Base-by-base conservation (phyloP, 1,140 invertebrate genomes). In the Pogonomyrmex barbatus region DNA sequence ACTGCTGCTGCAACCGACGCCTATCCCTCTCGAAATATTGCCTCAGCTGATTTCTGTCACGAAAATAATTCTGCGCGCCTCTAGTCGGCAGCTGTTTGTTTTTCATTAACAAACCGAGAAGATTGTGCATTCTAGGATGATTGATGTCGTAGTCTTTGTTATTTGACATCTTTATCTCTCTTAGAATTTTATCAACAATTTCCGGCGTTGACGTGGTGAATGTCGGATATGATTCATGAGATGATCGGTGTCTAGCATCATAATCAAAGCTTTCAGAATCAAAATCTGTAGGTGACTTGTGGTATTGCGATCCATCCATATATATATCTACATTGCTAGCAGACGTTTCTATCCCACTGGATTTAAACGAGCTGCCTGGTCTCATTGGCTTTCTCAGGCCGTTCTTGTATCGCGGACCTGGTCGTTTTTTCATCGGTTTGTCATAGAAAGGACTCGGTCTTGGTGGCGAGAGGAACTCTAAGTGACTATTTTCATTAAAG, bases 41-140 rank as follows among this genome's bases (percentile, higher is more conserved):
- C 4, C 86, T 85, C 8, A 91, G 12, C 2, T 93, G 90, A 24
- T 88, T 70, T 9, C 81, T 84, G 42, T 94, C 83, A 0, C 62
- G 86, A 33, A 86, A 91, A 30, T 91, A 89, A 36, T 73, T 92
- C 33, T 87, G 85, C 2, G 87, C 2, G 0, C 17, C 78, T 4
- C 45, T n/a, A 12, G 0, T 30, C 0, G 94, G 94, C 1, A 95
- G 52, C 42, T 94, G 93, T 33, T 93, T 94, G 76, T 94, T 94
- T 54, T 95, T 95, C 94, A 95, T 95, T n/a, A 95, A 50, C 2
- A 94, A 56, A 4, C 94, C 94, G 4, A 94, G 67, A 5, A 94
- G 87, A 81, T 95, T 95, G 62, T 95, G 94, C 24, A 90, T 93
- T 81, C 92, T 91, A 0, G 93, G 94, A 70, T 94, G 92, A 73